phyloP scores from a whole-genome alignment of 2,797 vertebrate species.

The Mus minutoides region DNA sequence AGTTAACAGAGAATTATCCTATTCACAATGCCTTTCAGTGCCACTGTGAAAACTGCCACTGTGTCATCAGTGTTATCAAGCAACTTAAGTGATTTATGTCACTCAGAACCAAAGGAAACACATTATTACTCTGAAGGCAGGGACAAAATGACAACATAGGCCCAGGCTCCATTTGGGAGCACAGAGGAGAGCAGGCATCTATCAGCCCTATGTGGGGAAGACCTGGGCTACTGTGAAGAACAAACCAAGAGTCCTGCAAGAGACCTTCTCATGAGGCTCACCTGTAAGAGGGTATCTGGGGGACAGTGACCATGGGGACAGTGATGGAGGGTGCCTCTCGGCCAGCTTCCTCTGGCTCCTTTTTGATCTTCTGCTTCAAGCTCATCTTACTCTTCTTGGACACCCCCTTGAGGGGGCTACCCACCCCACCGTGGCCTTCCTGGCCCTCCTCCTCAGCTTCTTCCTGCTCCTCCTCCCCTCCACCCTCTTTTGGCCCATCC shows the following conservation, averaged over 20 bases:
- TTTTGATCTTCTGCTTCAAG: constrained; percentile 94
- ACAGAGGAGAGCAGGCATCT: constrained; percentile 32
- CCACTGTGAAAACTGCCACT: constrained; percentile 29
- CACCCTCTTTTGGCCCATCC: constrained; percentile 88
- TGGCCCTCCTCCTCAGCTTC: constrained; percentile 83
- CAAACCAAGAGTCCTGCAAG: constrained; percentile 13
- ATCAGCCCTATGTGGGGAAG: not conserved
- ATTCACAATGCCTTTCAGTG: constrained; percentile 16
- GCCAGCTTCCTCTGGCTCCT: constrained; percentile 86
- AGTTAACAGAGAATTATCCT: not conserved
- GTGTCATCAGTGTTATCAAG: constrained; percentile 40
- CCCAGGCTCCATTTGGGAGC: constrained; percentile 41
- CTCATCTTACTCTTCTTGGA: constrained; percentile 90
- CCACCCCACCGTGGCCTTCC: constrained; percentile 85
- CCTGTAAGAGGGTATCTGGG: constrained; percentile 98
- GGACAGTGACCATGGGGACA: constrained; percentile 88
- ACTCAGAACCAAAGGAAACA: constrained; percentile 61
- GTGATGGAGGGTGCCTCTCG: constrained; percentile 80
- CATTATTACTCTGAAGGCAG: constrained; percentile 29
- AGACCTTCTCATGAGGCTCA: constrained; percentile 82
- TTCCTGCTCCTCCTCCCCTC: constrained; percentile 77
- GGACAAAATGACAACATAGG: constrained; percentile 57
- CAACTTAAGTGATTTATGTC: constrained; percentile 32
- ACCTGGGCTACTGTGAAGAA: constrained; percentile 15
- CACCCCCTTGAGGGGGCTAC: constrained; percentile 88